Conservation (phyloP, 2,797 vertebrate genomes). For the Lophius americanus region DNA sequence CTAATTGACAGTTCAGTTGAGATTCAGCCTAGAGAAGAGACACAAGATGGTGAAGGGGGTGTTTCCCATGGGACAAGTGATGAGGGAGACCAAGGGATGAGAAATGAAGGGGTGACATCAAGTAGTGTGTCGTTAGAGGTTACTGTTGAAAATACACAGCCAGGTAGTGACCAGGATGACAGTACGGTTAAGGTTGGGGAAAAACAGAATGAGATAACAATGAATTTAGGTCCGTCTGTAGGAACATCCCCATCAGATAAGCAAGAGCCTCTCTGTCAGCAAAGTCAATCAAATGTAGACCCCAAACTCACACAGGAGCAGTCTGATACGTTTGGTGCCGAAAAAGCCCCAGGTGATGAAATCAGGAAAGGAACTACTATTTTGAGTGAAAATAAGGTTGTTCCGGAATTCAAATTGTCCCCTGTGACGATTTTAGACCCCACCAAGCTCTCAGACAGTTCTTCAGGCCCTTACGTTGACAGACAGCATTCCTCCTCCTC, state of each 20-base stretch:
- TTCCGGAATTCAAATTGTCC: slow-evolving; percentile 52
- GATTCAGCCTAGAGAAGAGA: slow-evolving; percentile 52
- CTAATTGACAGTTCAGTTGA: slow-evolving; percentile 69
- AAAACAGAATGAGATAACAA: slow-evolving; percentile 53
- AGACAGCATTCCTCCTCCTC: slow-evolving; percentile 56
- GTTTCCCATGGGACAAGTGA: slow-evolving; percentile 69
- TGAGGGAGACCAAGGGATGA: slow-evolving; percentile 67
- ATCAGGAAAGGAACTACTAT: slow-evolving; percentile 66
- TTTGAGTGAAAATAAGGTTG: slow-evolving; percentile 69
- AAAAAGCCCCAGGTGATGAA: slow-evolving; percentile 57
- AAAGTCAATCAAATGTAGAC: slow-evolving; percentile 43
- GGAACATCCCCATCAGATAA: slow-evolving; percentile 66
- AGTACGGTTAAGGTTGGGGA: slow-evolving; percentile 36
- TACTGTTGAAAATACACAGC: slow-evolving; percentile 75
- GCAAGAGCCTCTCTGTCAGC: slow-evolving; percentile 52
- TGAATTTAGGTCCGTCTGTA: slow-evolving; percentile 52
- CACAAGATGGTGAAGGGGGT: slow-evolving; percentile 57
- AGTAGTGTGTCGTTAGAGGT: slow-evolving; percentile 81
- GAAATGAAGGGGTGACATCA: slow-evolving; percentile 73
- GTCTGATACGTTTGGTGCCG: slow-evolving; percentile 44
- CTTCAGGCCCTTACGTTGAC: slow-evolving; percentile 46
- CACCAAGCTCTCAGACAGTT: slow-evolving; percentile 56
- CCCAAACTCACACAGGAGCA: slow-evolving; percentile 56
- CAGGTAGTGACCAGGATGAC: slow-evolving; percentile 55
- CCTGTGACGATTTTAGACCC: slow-evolving; percentile 41